These are phyloP conservation scores for Coccyzus lansbergi DNA, from an alignment of 2,797 vertebrate species.

Conservation along the genomic window DNA sequence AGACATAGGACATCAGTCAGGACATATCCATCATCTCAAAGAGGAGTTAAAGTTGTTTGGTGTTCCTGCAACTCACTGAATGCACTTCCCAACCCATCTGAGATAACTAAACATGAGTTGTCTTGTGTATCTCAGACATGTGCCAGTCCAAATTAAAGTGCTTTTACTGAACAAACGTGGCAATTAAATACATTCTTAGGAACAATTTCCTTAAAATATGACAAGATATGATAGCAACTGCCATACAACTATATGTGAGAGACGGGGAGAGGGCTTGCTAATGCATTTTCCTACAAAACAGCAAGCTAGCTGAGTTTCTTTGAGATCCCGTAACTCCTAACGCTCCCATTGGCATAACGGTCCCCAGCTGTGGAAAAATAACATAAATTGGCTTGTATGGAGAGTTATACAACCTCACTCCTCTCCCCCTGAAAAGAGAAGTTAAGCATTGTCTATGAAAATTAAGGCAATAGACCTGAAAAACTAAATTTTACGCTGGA, in stretches of 20 bases:
- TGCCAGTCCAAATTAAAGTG: not conserved
- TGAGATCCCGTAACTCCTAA: not conserved
- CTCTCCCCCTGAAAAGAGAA: not conserved
- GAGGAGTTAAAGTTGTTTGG: not conserved
- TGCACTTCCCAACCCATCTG: accelerated
- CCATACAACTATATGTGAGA: not conserved
- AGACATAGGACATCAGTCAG: not conserved
- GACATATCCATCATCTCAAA: not conserved
- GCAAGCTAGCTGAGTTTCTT: not conserved
- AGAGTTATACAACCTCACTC: not conserved
- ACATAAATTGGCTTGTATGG: not conserved
- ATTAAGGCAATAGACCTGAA: not conserved
- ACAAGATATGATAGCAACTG: not conserved
- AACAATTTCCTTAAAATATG: not conserved
- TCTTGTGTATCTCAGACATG: not conserved
- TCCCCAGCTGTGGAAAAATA: not conserved
- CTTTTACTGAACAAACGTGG: not conserved
- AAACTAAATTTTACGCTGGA: not conserved
- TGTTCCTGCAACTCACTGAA: not conserved
- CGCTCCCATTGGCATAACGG: not conserved
- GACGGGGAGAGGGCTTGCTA: not conserved
- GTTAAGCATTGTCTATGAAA: not conserved
- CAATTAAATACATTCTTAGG: not conserved
- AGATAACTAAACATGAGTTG: not conserved
- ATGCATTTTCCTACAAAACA: not conserved